A percentile compares a stretch with the other conserved stretches of the same genome.
These are phyloP conservation scores for Trisateles emortualis DNA, from an alignment of 2,888 invertebrate species.

Conservation along the genomic window DNA sequence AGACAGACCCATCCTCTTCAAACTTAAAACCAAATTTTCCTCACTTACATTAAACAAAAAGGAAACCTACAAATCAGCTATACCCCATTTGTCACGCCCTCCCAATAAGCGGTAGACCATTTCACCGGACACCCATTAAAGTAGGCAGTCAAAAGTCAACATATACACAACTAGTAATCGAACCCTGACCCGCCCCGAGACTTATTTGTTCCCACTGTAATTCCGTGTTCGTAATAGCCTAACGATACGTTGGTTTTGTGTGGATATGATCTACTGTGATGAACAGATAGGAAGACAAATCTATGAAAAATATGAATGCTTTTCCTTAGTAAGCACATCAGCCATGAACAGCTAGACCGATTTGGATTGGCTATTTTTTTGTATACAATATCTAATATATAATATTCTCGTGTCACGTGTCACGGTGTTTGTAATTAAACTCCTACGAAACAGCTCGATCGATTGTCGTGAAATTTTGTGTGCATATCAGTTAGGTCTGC, in stretches of 20 bases:
- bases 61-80: constrained; percentile 14
- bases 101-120: constrained; percentile 23
- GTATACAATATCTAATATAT: too few relatives aligned
- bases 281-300: too few relatives aligned
- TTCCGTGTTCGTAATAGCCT: constrained; percentile 44
- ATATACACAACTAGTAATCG: constrained; percentile 51
- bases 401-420: too few relatives aligned
- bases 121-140: constrained; percentile 36
- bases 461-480: too few relatives aligned
- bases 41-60: constrained; percentile 11
- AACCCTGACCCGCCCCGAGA: constrained; percentile 46
- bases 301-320: too few relatives aligned
- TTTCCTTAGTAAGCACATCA: too few relatives aligned
- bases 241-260: constrained; percentile 23
- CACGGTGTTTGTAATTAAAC: too few relatives aligned
- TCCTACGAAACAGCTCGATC: too few relatives aligned
- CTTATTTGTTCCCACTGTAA: constrained; percentile 52
- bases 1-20: not conserved
- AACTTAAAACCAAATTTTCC: constrained; percentile 4
- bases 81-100: constrained; percentile 25
- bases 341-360: too few relatives aligned
- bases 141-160: constrained; percentile 49
- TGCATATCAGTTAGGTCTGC: too few relatives aligned
- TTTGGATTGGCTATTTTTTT: too few relatives aligned
- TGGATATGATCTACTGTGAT: constrained; percentile 30